Evolutionary conservation across 2,888 invertebrate species (phyloP).

Genomic region (Melipona bicolor): DNA sequence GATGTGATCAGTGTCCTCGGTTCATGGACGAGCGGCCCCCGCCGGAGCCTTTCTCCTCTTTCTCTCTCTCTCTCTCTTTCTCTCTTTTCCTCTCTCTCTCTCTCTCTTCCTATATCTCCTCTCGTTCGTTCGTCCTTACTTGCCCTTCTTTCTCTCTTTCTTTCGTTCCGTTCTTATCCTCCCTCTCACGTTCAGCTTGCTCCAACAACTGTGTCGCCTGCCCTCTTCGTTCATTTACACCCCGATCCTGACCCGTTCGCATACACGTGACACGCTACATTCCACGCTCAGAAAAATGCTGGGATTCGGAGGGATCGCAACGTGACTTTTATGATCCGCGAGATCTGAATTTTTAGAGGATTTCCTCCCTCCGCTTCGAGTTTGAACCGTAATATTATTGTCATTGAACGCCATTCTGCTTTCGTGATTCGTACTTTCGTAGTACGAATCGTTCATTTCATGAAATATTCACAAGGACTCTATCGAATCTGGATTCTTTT

Average conservation of each 20-base stretch:
- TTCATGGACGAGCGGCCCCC: slow-evolving; percentile 83
- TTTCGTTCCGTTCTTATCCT: not conserved
- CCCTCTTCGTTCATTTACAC: slow-evolving; percentile 8
- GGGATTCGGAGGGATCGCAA: too few species aligned
- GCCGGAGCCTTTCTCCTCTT: slow-evolving; percentile 82
- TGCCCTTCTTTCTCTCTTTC: slow-evolving; percentile 4
- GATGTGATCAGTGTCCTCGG: slow-evolving; percentile 70
- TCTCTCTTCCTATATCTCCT: slow-evolving; percentile 14
- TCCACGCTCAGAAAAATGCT: slow-evolving; percentile 30
- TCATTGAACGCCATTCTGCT: too few species aligned
- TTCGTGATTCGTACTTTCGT: too few species aligned
- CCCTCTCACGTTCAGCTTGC: slow-evolving; percentile 15
- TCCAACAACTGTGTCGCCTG: slow-evolving; percentile 2
- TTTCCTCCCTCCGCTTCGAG: not conserved
- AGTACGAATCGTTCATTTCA: not conserved
- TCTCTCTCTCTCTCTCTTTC: slow-evolving; percentile 53
- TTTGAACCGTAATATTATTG: not conserved
- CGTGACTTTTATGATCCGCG: not conserved
- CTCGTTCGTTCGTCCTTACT: slow-evolving; percentile 40
- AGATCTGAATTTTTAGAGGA: not conserved
- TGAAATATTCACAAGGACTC: slow-evolving; percentile 6
- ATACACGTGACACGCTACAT: not conserved
- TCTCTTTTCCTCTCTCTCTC: slow-evolving; percentile 34
- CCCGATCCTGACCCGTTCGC: slow-evolving; percentile 15
- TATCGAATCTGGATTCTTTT: not conserved